Base-by-base conservation (phyloP, 2,797 vertebrate genomes). In the Euphonia xanthogaster region DNA sequence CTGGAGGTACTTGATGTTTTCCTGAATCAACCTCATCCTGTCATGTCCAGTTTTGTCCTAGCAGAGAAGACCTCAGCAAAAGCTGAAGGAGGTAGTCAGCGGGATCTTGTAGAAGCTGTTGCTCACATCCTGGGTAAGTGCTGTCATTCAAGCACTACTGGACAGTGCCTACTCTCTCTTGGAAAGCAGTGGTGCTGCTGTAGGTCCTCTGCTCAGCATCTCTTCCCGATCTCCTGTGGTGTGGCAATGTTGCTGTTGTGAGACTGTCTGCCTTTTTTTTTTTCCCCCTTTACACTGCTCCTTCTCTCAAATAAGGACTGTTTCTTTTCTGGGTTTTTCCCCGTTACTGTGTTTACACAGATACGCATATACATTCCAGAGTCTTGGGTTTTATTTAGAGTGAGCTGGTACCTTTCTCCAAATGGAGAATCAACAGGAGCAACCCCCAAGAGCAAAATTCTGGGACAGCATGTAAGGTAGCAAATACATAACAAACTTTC, bases 31-130 rank as follows among this genome's bases (percentile, higher is more conserved):
- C 95, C 97, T 70, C 91, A 98, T 55, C 98, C 99, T 0, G 99
- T 99, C 62, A 98, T 99, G 98, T 99, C 99, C 44, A 99, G 99
- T 97, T 99, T 99, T 27, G 99, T 99, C 51, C 96, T 99, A 90
- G 99, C 99, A 3, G 99, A 99, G 97, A 98, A 98, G 93, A 96
- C 93, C 5, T 93, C 98, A 14, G 51, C 94, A 0, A 86, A 95
- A 92, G 92, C 79, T 6, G 98, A 98, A 15, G 92, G 97, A 10
- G 93, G 96, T 8, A 81, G 93, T 77, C 98, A 98, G 55, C 98
- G 72, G 61, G 98, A 99, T 95, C 95, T 99, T 95, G 97, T 99
- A 91, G 98, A 98, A 57, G 98, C 99, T 3, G 98, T 99, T 33
- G 98, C 98, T 66, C 98, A 99, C 95, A 99, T 99, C 86, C 98